These are phyloP conservation scores for Ctenopoma kingsleyae DNA, from an alignment of 2,797 vertebrate species.

Conservation along the genomic window DNA sequence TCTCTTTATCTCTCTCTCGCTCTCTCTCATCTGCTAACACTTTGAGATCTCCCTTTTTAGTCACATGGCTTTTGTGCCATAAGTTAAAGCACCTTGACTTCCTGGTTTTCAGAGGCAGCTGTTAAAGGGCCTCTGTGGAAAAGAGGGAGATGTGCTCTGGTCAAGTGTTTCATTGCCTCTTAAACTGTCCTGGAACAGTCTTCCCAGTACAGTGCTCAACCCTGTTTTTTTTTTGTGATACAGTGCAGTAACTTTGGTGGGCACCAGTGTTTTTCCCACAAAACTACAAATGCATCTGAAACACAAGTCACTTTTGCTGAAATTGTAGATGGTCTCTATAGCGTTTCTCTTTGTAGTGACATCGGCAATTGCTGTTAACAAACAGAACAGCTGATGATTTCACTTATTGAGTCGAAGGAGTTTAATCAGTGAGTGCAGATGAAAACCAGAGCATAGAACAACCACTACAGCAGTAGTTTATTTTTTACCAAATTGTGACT, in stretches of 20 bases:
- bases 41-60: slow-evolving; percentile 66
- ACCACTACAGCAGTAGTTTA: background rate
- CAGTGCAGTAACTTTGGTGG: slow-evolving; percentile 49
- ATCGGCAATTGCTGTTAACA: slow-evolving; percentile 32
- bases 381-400: slow-evolving; percentile 31
- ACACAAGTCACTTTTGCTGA: slow-evolving; percentile 53
- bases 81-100: slow-evolving; percentile 71
- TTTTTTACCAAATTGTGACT: background rate
- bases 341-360: slow-evolving; percentile 12
- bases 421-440: slow-evolving; percentile 16
- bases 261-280: slow-evolving; percentile 16
- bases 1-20: slow-evolving; percentile 11
- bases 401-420: background rate
- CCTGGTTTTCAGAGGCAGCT: slow-evolving; percentile 53
- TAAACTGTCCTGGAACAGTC: slow-evolving; percentile 64
- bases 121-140: slow-evolving; percentile 16
- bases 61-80: slow-evolving; percentile 60
- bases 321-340: slow-evolving; percentile 3
- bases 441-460: background rate
- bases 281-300: slow-evolving; percentile 53
- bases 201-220: slow-evolving; percentile 32
- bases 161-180: slow-evolving; percentile 74
- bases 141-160: slow-evolving; percentile 54
- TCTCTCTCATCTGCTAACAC: slow-evolving; percentile 40
- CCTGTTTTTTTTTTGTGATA: slow-evolving; percentile 52